Base-by-base conservation (phyloP, 2,797 vertebrate species). In the Premnoplex brunnescens region DNA sequence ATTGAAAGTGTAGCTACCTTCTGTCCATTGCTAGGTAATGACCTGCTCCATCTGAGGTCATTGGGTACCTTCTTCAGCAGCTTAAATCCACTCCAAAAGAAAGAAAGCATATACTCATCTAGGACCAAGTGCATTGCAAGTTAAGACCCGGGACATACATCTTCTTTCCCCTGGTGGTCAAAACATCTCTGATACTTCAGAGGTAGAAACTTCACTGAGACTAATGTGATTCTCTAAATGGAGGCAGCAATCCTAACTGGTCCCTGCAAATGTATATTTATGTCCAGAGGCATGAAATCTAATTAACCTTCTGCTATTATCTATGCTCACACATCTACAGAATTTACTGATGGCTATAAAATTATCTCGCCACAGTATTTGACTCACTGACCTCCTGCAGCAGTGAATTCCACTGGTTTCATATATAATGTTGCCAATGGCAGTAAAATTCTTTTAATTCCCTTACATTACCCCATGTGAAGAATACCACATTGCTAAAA, bases 291-390 rank as follows among this genome's bases (percentile, higher is more conserved):
- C 59, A 82, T 95, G 86, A 97, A 97, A 96, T 95, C 91, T 96
- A 97, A 97, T 97, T 97, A 97, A 97, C 97, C 96, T 97, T 95
- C 64, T 86, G 81, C 73, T 90, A 94, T 96, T 95, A 96, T 94
- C 92, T 94, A 51, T 14, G 28, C 86, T 96, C 87, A 74, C 91
- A 88, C 82, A 94, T 94, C 95, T 96, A 85, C 88, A 84, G 83
- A 96, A 96, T 95, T 97, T 97, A 97, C 92, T 96, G 94, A 94
- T 88, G 88, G 52, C 78, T 92, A 94, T 97, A 96, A 97, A 96
- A 97, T 96, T 96, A 96, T 93, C 96, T 93, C 0, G 14, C 95
- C 88, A 89, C 56, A 91, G 82, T 94, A 93, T 96, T 96, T 97
- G 95, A 96, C 97, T 97, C 3, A 0, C 69, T 96, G 95, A 96